A percentile compares a stretch with the other conserved stretches of the same genome.
Conservation (phyloP, 1,140 invertebrate species). For the Lerema accius region DNA sequence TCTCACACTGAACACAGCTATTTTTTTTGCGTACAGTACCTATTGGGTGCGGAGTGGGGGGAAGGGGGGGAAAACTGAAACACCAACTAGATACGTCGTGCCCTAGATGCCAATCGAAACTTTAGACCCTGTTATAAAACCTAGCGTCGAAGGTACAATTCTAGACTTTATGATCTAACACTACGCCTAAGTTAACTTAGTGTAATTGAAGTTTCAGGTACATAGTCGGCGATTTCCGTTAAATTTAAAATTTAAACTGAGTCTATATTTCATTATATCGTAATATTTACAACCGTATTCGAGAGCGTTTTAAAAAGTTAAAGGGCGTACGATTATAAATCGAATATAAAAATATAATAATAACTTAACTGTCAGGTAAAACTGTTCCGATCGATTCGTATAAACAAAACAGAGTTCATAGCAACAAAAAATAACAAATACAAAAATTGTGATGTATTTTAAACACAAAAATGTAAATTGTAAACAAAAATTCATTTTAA, state of each 20-base stretch:
- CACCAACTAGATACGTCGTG: constrained; percentile 41
- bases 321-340: constrained; percentile 2
- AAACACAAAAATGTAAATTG: not conserved
- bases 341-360: not conserved
- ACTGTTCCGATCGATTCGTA: not conserved
- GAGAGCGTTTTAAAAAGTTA: constrained; percentile 53
- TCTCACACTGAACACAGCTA: constrained; percentile 32
- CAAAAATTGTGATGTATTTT: not conserved
- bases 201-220: constrained; percentile 81
- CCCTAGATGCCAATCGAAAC: constrained; percentile 52
- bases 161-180: constrained; percentile 72
- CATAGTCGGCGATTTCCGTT: constrained; percentile 71
- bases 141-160: constrained; percentile 76
- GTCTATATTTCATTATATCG: constrained; percentile 52
- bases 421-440: constrained; percentile 4
- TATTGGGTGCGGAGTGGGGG: not conserved
- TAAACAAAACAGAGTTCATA: not conserved
- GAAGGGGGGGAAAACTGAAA: constrained; percentile 11
- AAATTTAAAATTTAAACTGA: constrained; percentile 69
- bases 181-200: constrained; percentile 76
- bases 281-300: constrained; percentile 64
- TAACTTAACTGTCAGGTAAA: not conserved
- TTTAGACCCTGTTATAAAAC: constrained; percentile 77
- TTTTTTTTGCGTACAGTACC: not conserved
- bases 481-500: not conserved